Evolutionary conservation across 2,888 invertebrate genomes (phyloP), one percentile per base, ranked within the genome.

Genomic region (Morpho helenor): DNA sequence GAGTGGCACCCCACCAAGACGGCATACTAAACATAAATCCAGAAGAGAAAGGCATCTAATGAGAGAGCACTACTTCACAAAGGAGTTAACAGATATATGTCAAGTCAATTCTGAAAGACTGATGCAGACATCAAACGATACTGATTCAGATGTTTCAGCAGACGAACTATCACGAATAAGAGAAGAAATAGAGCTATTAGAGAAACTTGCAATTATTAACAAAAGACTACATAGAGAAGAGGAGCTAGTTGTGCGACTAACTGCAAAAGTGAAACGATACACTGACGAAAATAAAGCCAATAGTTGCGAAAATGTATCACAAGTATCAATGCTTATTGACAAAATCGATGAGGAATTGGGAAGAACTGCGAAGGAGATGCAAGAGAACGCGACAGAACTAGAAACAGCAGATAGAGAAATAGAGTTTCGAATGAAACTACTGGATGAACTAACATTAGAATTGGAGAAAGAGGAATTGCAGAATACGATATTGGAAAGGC

Each of bases 221-320:
- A 94, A 95, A 74, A 92, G 93, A 70, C 82, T 96, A 59, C 93
- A 95, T 59, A 91, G 93, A 59, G 95, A 96, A 76, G 95, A 96
- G 74, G 95, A 95, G 75, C 82, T 93, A 58, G 88, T 96, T 3
- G 93, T 95, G 4, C 89, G 95, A 67, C 76, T 96, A 46, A 92
- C 93, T 42, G 92, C 93, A 3, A 93, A 93, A 79, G 91, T 93
- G 5, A 92, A 93, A 67, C 83, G 93, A 62, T 93, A 93, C 68
- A 85, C 87, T 69, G 91, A 91, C 50, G 91, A 92, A 66, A 88
- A 91, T 52, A 88, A 84, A 66, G 90, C 82, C 0, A 86, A 89
- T 45, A 88, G 88, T 52, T 90, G 90, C 68, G 89, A 89, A 64
- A 91, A 87, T 57, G 89, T 80, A 22, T 74, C 88, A 0, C 89